Evolutionary conservation across 2,113 vertebrate genomes (phyloP).

Genomic region (Holacanthus passer): DNA sequence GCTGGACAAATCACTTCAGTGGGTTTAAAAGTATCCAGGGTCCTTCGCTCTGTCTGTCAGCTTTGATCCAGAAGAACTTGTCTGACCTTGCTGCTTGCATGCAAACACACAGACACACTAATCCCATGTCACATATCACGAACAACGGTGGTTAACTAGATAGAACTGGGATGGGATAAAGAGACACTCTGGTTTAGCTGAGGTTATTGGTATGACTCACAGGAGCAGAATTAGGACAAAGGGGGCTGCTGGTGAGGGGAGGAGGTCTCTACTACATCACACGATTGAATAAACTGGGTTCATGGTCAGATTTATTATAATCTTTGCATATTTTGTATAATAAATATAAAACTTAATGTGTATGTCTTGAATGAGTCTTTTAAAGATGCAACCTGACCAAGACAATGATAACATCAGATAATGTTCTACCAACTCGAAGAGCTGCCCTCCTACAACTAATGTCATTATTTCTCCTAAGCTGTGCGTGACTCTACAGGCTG

Average conservation of each 20-base stretch:
- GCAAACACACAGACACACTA: conserved; percentile 60
- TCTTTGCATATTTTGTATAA: neutral
- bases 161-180: conserved; percentile 37
- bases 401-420: neutral
- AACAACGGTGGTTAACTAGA: conserved; percentile 38
- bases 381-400: neutral
- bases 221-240: conserved; percentile 48
- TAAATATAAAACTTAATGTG: neutral
- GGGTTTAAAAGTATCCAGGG: conserved; percentile 32
- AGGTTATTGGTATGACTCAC: conserved; percentile 20
- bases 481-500: neutral
- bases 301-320: neutral
- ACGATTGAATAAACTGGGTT: neutral
- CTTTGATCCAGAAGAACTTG: conserved; percentile 47
- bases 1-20: conserved; percentile 25
- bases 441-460: neutral
- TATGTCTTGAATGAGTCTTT: neutral
- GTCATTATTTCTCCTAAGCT: neutral
- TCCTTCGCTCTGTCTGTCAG: conserved; percentile 39
- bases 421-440: neutral
- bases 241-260: neutral
- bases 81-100: conserved; percentile 57
- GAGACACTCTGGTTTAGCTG: conserved; percentile 35
- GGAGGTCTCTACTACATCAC: neutral
- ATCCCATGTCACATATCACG: conserved; percentile 60